phyloP scores from a whole-genome alignment of 2,888 invertebrate genomes.

The Andrena bicolor region DNA sequence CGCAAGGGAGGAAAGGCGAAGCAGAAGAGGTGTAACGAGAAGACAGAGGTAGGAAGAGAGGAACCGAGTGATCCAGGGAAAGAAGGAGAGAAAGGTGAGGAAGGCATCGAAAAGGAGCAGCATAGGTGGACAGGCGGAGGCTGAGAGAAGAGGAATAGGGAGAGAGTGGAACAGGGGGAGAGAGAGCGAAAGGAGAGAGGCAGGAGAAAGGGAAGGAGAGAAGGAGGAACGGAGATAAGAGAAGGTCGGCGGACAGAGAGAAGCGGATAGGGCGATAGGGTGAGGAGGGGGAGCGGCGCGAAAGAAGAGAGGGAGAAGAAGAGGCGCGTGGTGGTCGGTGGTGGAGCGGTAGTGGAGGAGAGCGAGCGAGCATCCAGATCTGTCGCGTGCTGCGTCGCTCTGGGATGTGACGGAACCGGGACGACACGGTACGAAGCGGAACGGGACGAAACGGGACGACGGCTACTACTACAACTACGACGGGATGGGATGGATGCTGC shows the following conservation, averaged over 20 bases:
- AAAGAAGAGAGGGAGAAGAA: conserved; percentile 61
- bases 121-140: conserved; percentile 3
- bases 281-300: conserved; percentile 27
- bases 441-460: conserved; percentile 66
- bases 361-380: conserved; percentile 73
- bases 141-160: conserved; percentile 1
- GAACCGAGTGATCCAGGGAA: background rate
- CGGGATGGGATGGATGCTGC: conserved; percentile 77
- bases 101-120: background rate
- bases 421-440: conserved; percentile 71
- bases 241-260: conserved; percentile 10
- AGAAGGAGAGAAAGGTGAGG: conserved; percentile 4
- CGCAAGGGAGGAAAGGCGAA: conserved; percentile 7
- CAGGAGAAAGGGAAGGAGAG: conserved; percentile 21
- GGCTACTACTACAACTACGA: conserved; percentile 50
- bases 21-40: conserved; percentile 1
- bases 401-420: conserved; percentile 75
- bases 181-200: conserved; percentile 18
- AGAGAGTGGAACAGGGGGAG: conserved; percentile 5
- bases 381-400: conserved; percentile 78
- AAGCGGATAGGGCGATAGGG: conserved; percentile 4
- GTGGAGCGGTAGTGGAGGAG: conserved; percentile 67
- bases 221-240: conserved; percentile 23
- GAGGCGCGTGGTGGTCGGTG: conserved; percentile 67
- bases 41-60: background rate